These are phyloP conservation scores for Steatocranus sp. DNA, from an alignment of 2,797 vertebrate species.

Conservation along the genomic window DNA sequence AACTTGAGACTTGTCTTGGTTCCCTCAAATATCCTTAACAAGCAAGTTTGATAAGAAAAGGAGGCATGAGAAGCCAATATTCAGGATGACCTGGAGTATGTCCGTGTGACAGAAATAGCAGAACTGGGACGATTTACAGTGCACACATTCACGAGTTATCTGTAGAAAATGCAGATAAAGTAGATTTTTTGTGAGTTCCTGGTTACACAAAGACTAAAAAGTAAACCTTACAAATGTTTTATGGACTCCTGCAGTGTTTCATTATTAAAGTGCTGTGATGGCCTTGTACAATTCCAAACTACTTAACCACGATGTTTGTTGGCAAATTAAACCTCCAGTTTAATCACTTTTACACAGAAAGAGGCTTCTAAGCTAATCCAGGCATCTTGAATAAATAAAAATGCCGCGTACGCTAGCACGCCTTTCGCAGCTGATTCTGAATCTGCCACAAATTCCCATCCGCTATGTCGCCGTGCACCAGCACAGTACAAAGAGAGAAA, in stretches of 20 bases:
- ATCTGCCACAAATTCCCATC: not conserved
- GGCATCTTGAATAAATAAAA: not conserved
- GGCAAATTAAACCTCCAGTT: not conserved
- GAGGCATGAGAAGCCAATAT: fast-evolving
- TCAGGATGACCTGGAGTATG: not conserved
- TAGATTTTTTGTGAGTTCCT: not conserved
- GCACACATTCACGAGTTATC: not conserved
- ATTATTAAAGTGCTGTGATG: not conserved
- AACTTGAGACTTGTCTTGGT: not conserved
- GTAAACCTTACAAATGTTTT: fast-evolving
- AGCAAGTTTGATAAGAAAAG: not conserved
- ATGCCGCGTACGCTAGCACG: fast-evolving
- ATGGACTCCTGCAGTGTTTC: too few species aligned
- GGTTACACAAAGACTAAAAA: not conserved
- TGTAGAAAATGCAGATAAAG: not conserved
- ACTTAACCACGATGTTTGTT: not conserved
- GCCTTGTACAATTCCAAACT: not conserved
- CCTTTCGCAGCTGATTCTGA: fast-evolving
- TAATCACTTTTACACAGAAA: not conserved
- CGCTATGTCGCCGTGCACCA: not conserved
- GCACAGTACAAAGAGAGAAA: not conserved
- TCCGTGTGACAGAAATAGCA: not conserved
- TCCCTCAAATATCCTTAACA: not conserved
- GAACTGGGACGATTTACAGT: not conserved
- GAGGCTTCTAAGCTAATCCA: fast-evolving